Conservation (phyloP, 2,888 invertebrate genomes). For the Lycia hirtaria region DNA sequence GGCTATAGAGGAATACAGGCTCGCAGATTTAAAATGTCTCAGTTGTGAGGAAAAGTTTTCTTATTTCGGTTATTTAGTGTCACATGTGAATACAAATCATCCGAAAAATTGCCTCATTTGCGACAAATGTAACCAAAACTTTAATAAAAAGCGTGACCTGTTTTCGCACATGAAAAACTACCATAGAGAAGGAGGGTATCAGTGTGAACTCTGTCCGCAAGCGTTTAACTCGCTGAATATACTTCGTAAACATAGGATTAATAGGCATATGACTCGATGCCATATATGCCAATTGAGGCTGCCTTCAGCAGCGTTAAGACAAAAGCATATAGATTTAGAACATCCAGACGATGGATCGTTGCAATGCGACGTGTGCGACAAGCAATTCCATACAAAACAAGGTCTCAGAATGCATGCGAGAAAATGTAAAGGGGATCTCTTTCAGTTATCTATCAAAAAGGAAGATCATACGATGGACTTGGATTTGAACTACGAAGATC, state of each 20-base stretch:
- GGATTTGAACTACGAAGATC: slow-evolving; percentile 64
- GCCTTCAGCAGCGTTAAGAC: slow-evolving; percentile 72
- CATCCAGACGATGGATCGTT: slow-evolving; percentile 76
- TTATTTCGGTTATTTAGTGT: slow-evolving; percentile 76
- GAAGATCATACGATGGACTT: slow-evolving; percentile 68
- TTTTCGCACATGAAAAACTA: slow-evolving; percentile 79
- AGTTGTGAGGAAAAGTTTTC: slow-evolving; percentile 69
- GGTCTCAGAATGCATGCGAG: slow-evolving; percentile 73
- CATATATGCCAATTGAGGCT: slow-evolving; percentile 70
- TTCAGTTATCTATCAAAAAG: slow-evolving; percentile 62
- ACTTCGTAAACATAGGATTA: slow-evolving; percentile 70
- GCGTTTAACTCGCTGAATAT: slow-evolving; percentile 72
- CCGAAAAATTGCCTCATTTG: slow-evolving; percentile 78
- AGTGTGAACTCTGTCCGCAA: slow-evolving; percentile 71
- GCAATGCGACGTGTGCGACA: slow-evolving; percentile 71
- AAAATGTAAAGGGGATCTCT: slow-evolving; percentile 67
- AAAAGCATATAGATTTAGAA: slow-evolving; percentile 73
- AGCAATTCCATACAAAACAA: slow-evolving; percentile 76
- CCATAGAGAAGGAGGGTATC: slow-evolving; percentile 76
- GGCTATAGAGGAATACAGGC: slow-evolving; percentile 73
- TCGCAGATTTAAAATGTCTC: slow-evolving; percentile 67
- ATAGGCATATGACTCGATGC: slow-evolving; percentile 72
- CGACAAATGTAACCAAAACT: slow-evolving; percentile 75
- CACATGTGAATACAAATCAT: slow-evolving; percentile 72
- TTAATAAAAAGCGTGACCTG: slow-evolving; percentile 74